phyloP scores from a whole-genome alignment of 2,113 vertebrate species.

The Chrysemys picta region DNA sequence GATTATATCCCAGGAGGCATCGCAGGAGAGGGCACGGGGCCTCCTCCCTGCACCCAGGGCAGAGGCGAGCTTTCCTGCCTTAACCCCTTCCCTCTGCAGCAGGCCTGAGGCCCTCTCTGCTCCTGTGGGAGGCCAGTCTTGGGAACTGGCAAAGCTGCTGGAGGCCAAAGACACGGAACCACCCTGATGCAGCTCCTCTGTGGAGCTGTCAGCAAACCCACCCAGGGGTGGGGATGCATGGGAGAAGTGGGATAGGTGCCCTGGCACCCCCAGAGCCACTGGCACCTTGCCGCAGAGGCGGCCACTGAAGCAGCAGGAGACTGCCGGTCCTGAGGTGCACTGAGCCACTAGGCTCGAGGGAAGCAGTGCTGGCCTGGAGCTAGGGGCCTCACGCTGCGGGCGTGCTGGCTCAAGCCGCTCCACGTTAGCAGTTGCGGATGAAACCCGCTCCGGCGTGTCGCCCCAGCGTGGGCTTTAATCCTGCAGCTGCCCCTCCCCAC shows the following conservation, averaged over 20 bases:
- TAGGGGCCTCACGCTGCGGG: no score
- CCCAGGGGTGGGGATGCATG: not conserved
- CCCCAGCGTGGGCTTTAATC: not conserved
- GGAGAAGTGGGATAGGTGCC: not conserved
- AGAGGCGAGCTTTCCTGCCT: not conserved
- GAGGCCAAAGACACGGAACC: no score
- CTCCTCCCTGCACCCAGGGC: not conserved
- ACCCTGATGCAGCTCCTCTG: not conserved
- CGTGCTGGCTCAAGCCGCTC: no score
- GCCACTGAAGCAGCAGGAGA: not conserved
- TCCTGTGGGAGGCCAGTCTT: not conserved
- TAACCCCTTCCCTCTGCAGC: not conserved
- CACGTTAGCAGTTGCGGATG: no score
- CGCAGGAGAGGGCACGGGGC: not conserved
- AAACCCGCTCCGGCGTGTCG: no score
- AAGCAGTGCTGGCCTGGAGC: not conserved
- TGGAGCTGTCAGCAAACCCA: not conserved
- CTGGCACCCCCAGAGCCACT: not conserved
- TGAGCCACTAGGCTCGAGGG: no score
- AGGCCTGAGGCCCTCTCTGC: not conserved
- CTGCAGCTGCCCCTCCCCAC: not conserved
- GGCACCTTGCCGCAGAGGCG: not conserved
- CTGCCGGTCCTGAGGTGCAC: no score
- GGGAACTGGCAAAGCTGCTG: no score
- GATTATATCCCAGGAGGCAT: not conserved